A percentile compares a stretch with the other conserved stretches of the same genome.
These are phyloP conservation scores for Sinocyclocheilus anshuiensis DNA, from an alignment of 2,113 vertebrate genomes.

Conservation along the genomic window DNA sequence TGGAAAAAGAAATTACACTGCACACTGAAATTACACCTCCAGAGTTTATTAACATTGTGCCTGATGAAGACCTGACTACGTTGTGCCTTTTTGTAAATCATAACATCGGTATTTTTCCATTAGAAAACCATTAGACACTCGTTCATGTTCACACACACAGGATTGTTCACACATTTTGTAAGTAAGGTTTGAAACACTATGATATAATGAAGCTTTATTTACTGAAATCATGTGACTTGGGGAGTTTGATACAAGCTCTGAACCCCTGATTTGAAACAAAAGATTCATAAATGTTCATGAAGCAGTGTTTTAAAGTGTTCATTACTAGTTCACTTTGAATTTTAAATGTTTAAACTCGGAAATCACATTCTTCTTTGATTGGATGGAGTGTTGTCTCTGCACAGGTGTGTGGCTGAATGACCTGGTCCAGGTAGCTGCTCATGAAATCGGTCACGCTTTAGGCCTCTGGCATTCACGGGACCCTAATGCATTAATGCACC, in stretches of 20 bases:
- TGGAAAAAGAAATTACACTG: no score
- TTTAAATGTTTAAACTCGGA: not conserved
- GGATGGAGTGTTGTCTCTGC: not conserved
- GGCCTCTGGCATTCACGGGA: conserved; percentile 82
- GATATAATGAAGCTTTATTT: not conserved
- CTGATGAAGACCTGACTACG: not conserved
- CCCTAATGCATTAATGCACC: conserved; percentile 79
- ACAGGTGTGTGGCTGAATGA: conserved; percentile 83
- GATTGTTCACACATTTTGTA: not conserved
- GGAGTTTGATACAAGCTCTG: not conserved
- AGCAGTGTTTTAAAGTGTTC: not conserved
- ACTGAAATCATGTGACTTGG: no score
- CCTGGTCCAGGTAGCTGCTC: conserved; percentile 82
- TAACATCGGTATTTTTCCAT: not conserved
- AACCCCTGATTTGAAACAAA: not conserved
- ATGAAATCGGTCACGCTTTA: conserved; percentile 82
- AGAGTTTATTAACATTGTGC: not conserved
- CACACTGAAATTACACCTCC: no score
- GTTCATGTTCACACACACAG: not conserved
- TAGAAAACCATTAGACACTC: not conserved
- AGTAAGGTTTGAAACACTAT: not conserved
- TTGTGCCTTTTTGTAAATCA: not conserved
- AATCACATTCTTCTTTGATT: not conserved
- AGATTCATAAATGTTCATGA: not conserved
- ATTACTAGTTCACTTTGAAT: not conserved